Evolutionary conservation across 2,888 invertebrate species (phyloP), one percentile per base, ranked within the genome.

Genomic region (Blastobasis adustella): DNA sequence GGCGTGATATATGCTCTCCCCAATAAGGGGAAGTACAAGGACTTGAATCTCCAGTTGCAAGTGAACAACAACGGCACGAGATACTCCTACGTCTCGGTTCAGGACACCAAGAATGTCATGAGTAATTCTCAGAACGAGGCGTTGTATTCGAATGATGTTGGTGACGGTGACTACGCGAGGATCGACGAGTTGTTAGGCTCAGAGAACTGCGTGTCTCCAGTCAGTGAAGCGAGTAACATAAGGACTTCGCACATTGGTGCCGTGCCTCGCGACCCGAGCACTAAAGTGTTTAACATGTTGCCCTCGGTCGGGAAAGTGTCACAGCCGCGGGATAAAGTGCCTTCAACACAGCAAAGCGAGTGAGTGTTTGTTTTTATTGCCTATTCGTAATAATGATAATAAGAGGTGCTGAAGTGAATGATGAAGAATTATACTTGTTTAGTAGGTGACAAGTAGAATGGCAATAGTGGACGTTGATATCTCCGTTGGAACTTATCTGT

Each of bases 1-100:
- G 89, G 89, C 0, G 89, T 89, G 0, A 89, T 89, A 9, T 89
- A 89, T 61, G 89, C 89, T 6, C 65, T 89, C 43, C 89, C 89
- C 0, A 89, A 89, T 54, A 89, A 89, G 55, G 89, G 89, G 4
- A 88, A 88, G 54, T 89, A 89, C 49, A 89, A 89, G 52, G 89
- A 89, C 52, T 59, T 86, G 50, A 89, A 89, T 54, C 63, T 89
- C 0, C 89, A 87, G 53, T 54, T 89, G 37, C 89, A 89, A 65
- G 89, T 89, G 0, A 89, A 88, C 44, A 89, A 87, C 51, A 86
- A 85, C 64, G 89, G 89, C 0, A 85, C 88, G 0, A 73, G 81
- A 37, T 89, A 88, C 54, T 87, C 89, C 0, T 89, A 89, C 55
- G 87, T 89, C 0, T 84, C 89, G 0, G 85, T 86, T 1, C 87